Base-by-base conservation (phyloP, 2,888 invertebrate genomes). In the Cybosia mesomella region DNA sequence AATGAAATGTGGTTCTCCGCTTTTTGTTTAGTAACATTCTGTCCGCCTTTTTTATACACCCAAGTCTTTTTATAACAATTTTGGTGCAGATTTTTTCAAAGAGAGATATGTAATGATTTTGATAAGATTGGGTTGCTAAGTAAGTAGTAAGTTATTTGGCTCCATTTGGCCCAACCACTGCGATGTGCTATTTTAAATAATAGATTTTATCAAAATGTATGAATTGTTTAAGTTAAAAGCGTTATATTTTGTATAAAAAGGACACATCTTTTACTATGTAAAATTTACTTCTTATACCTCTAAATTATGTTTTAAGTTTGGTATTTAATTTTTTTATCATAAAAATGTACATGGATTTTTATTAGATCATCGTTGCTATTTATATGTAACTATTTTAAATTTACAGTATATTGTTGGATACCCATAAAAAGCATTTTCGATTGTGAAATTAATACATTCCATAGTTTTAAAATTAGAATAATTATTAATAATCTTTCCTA, bases 391-490 rank as follows among this genome's bases (percentile, higher is more conserved):
- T 7, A 18, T 7, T 43, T 7, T 18, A 5, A 43, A 43, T 43
- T 43, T 18, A 43, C 7, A 43, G n/a, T n/a, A 15, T 8, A 49
- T 49, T n/a, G 49, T n/a, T n/a, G 8, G 49, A 0, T n/a, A 49
- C n/a, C 49, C 22, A 54, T 2, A 15, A 53, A 24, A 24, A 15
- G 7, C 1, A 13, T 55, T 55, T 24, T 55, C 15, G 18, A 49
- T 21, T 55, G 28, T 21, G 9, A 36, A 58, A 34, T 21, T 28
- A 8, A 55, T 55, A 15, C 58, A 58, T 34, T 58, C 21, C 34
- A 58, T 58, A 34, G 34, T 58, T 58, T 58, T 58, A 58, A 34
- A 34, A 34, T 58, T 21, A 34, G 55, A 55, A 24, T 22, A 24
- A 24, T 10, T 10, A 24, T 18, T n/a, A 18, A 4, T 49, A 18